Conservation (phyloP, 2,888 invertebrate species). For the Cataglyphis albicans region DNA sequence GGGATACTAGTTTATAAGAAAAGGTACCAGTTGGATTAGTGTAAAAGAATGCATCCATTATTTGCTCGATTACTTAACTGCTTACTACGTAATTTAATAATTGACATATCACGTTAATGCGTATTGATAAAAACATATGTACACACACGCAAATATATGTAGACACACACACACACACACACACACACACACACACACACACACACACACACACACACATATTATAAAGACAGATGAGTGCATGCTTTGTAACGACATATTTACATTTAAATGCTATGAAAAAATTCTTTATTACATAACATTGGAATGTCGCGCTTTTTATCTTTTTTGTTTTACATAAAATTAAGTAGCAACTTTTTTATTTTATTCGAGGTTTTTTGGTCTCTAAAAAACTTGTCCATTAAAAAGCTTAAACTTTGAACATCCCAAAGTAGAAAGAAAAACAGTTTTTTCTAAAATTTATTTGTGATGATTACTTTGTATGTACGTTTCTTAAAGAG, state of each 20-base stretch:
- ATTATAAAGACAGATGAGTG: background rate
- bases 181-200: background rate
- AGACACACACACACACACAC: no score
- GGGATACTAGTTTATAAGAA: background rate
- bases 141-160: background rate
- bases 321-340: background rate
- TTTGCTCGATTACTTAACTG: background rate
- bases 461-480: background rate
- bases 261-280: background rate
- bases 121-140: conserved; percentile 4
- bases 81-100: background rate
- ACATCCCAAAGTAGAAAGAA: background rate
- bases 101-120: background rate
- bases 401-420: background rate
- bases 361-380: background rate
- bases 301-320: background rate
- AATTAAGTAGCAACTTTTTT: background rate
- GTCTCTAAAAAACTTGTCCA: background rate
- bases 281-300: conserved; percentile 21
- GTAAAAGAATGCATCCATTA: conserved; percentile 8
- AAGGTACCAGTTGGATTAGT: background rate
- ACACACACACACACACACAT: no score
- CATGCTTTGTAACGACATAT: background rate
- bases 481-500: background rate
- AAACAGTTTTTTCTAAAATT: background rate